Evolutionary conservation across 2,113 vertebrate species (phyloP).

Genomic region (Lichenostomus cassidix): DNA sequence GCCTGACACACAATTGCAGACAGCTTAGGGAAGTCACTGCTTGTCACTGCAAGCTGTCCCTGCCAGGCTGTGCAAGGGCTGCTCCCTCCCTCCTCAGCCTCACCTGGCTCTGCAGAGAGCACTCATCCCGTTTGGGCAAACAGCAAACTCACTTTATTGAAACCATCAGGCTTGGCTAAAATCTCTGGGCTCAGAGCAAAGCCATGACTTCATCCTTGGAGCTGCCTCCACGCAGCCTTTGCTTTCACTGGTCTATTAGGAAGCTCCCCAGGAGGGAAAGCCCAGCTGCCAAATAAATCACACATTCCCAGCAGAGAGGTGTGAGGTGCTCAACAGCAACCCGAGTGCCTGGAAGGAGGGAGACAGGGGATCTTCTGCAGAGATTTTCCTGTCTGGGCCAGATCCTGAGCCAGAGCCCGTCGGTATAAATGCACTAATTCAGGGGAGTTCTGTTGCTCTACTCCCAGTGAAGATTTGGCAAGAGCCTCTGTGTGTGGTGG

Average conservation of each 20-base stretch:
- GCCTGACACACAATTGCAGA: neutral
- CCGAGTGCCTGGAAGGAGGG: neutral
- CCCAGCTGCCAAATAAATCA: constrained; percentile 56
- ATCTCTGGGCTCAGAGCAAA: constrained; percentile 35
- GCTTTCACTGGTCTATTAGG: constrained; percentile 53
- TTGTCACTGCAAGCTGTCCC: neutral
- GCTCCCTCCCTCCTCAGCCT: neutral
- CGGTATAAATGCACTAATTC: neutral
- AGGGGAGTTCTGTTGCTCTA: neutral
- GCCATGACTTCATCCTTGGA: constrained; percentile 66
- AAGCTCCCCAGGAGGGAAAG: constrained; percentile 49
- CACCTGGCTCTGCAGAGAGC: neutral
- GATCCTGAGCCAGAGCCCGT: neutral
- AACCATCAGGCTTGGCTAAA: constrained; percentile 65
- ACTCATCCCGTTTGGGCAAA: neutral
- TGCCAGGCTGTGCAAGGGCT: neutral
- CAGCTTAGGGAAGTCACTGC: neutral
- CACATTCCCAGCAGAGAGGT: constrained; percentile 37
- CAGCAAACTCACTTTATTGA: constrained; percentile 44
- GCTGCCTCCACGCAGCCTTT: constrained; percentile 31
- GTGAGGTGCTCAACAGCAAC: constrained; percentile 35
- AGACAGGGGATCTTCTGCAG: neutral
- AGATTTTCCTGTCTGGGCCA: neutral
- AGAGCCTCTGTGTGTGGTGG: neutral
- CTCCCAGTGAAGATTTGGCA: neutral